Evolutionary conservation across 1,140 invertebrate genomes (phyloP), one percentile per base, ranked within the genome.

Genomic region (Argopecten irradians): DNA sequence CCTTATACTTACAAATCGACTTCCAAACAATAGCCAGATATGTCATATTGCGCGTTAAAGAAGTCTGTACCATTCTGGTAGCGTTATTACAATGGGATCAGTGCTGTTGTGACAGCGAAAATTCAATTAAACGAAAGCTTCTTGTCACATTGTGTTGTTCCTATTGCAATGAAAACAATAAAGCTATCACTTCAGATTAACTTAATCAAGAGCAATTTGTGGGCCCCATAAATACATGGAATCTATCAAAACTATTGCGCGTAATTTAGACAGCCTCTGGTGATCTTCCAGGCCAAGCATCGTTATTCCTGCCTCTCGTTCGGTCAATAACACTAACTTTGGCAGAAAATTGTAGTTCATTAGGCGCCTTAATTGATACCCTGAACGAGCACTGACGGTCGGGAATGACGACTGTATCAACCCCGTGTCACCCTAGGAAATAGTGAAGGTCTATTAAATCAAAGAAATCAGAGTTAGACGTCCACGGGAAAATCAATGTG

Each of bases 201-300:
- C 55, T 71, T 71, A 71, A 71, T 71, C 55, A 71, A 71, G 55
- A 71, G 55, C 55, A 71, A 71, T 71, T 71, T 71, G 55, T 71
- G 55, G 55, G 55, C 5, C 28, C 55, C 55, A 71, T 71, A 71
- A 71, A 71, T 71, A 71, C 55, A 28, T 71, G 55, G n/a, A 71
- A 71, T 71, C 55, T 71, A 71, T 71, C 55, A 71, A 71, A 71
- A 71, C 55, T 71, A 71, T 71, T 71, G 55, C 55, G 28, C 55
- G n/a, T 71, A 71, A 71, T 71, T 71, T 71, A 71, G 55, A 71
- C 55, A 71, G 55, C 55, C 55, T 71, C 13, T 71, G 55, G 55
- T 71, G 55, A 71, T 71, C 55, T 71, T n/a, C 55, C 11, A 22
- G 55, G 28, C 22, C 55, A 28, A 71, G 55, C 55, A 71, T 71